Evolutionary conservation across 2,797 vertebrate species (phyloP), one percentile per base, ranked within the genome.

Genomic region (Botia almorhae): DNA sequence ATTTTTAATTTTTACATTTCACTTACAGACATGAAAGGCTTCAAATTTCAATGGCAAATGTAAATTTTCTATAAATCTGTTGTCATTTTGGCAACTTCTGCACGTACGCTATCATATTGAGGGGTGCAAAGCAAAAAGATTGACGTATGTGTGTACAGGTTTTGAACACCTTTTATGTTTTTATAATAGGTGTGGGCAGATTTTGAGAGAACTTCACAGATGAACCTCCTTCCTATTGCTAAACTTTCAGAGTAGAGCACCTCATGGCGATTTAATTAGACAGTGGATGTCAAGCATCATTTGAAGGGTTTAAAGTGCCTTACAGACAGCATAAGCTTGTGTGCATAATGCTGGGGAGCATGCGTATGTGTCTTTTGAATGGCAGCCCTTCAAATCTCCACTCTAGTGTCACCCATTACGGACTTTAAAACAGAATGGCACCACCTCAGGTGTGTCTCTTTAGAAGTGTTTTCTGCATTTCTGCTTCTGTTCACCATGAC

Each of bases 261-360:
- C 33, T 53, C 56, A 74, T 13, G 63, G 33, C 64, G 72, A 70
- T 78, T 50, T 33, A 79, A 64, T 19, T 74, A 53, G 65, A 70
- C 19, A 53, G 36, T 26, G 17, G 4, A 76, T 26, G 58, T 60
- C 65, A 71, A 83, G 64, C 21, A 46, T 19, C 48, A 23, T 75
- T 76, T 76, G 58, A 67, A 79, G 60, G 56, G 71, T 69, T 83
- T 78, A 13, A 46, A 79, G 70, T 53, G 64, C 58, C 77, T 71
- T 64, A 79, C 58, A 71, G 36, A 79, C 50, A 71, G 48, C 46
- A 53, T 26, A 65, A 72, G 56, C 63, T 26, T 71, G 69, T 64
- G 58, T 79, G 53, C 55, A 78, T 79, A 63, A 72, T 69, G 58
- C 77, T 64, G 56, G 56, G 77, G 48, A 79, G 58, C 48, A 71